Evolutionary conservation across 1,140 invertebrate species (phyloP).

Genomic region (Harpegnathos saltator): DNA sequence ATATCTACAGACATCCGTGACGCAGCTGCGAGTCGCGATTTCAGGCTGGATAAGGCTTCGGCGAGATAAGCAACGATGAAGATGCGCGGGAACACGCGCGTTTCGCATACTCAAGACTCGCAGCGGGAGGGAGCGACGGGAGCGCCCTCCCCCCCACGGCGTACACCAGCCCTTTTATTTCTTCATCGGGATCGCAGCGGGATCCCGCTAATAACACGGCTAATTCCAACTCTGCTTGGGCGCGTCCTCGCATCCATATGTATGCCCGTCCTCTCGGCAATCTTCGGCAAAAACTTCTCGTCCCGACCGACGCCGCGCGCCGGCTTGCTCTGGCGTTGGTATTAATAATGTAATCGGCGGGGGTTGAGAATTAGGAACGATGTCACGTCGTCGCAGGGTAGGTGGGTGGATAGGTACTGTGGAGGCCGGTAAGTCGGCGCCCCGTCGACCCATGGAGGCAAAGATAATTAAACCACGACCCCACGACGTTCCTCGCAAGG

Average conservation of each 20-base stretch:
- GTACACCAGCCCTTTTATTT: no score
- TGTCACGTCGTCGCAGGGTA: slow-evolving; percentile 73
- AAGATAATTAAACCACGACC: slow-evolving; percentile 77
- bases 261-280: slow-evolving; percentile 49
- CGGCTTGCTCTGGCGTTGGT: slow-evolving; percentile 62
- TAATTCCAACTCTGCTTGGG: slow-evolving; percentile 55
- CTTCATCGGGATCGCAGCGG: neutral
- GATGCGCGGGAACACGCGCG: neutral
- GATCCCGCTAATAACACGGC: slow-evolving; percentile 55
- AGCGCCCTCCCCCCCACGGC: no score
- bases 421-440: slow-evolving; percentile 58
- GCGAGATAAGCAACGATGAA: neutral
- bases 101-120: neutral
- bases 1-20: no score
- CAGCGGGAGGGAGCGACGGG: neutral
- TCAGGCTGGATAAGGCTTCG: neutral
- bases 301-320: slow-evolving; percentile 15
- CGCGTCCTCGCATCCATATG: slow-evolving; percentile 36
- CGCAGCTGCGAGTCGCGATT: neutral
- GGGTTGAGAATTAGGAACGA: slow-evolving; percentile 70
- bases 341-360: slow-evolving; percentile 78
- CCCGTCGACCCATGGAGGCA: slow-evolving; percentile 59
- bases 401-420: slow-evolving; percentile 32
- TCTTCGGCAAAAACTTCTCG: slow-evolving; percentile 63
- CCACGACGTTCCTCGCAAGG: slow-evolving; percentile 56